These are phyloP conservation scores for Argyresthia albistria DNA, from an alignment of 2,888 invertebrate genomes.

Conservation along the genomic window DNA sequence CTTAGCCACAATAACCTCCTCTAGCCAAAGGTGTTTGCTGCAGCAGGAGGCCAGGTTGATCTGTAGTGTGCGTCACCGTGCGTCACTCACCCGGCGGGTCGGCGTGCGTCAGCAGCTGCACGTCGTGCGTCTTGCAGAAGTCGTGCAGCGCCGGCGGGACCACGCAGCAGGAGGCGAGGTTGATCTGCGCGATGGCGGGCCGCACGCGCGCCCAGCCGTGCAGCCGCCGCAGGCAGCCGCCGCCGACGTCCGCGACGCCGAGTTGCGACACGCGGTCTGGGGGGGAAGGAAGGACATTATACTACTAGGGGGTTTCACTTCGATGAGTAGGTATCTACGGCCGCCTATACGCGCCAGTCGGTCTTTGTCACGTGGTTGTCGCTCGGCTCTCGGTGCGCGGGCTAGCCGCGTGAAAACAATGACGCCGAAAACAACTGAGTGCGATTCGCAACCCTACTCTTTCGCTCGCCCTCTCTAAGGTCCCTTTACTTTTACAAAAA, in stretches of 20 bases:
- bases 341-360: too few species aligned
- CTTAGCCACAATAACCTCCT: too few species aligned
- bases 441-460: too few species aligned
- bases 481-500: too few species aligned
- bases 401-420: too few species aligned
- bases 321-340: too few species aligned
- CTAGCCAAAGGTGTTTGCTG: too few species aligned
- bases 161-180: slow-evolving; percentile 92
- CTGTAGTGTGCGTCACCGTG: background rate
- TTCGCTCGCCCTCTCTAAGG: too few species aligned
- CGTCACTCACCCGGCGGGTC: slow-evolving; percentile 86
- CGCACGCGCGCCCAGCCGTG: slow-evolving; percentile 84
- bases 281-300: background rate
- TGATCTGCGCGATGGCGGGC: slow-evolving; percentile 93
- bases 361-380: too few species aligned
- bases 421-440: too few species aligned
- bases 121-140: slow-evolving; percentile 91
- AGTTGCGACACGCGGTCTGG: slow-evolving; percentile 75
- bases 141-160: slow-evolving; percentile 92
- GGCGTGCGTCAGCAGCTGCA: slow-evolving; percentile 95
- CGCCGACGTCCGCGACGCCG: slow-evolving; percentile 93
- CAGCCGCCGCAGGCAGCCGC: slow-evolving; percentile 81
- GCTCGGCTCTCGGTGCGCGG: too few species aligned
- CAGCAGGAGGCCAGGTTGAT: background rate
- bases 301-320: background rate